These are phyloP conservation scores for Philonicus albiceps DNA, from an alignment of 2,888 invertebrate genomes.

Conservation along the genomic window DNA sequence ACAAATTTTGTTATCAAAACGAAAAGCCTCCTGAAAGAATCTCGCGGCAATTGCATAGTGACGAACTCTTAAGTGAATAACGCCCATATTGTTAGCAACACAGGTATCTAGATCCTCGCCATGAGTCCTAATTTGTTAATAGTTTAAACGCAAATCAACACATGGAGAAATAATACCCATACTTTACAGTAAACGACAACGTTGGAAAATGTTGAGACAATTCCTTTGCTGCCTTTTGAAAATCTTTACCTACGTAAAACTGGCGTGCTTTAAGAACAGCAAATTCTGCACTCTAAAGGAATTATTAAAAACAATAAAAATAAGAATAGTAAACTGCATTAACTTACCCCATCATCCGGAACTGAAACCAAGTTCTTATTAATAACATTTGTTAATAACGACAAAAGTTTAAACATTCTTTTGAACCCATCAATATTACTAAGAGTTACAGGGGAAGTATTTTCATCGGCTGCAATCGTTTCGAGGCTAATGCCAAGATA, in stretches of 20 bases:
- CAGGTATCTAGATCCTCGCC: conserved; percentile 60
- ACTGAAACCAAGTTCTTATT: conserved; percentile 58
- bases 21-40: conserved; percentile 62
- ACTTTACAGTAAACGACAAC: conserved; percentile 53
- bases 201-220: conserved; percentile 55
- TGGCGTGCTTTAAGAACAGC: conserved; percentile 62
- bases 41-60: conserved; percentile 63
- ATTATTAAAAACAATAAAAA: not conserved
- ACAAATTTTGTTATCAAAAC: conserved; percentile 59
- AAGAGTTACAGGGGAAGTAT: conserved; percentile 48
- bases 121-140: conserved; percentile 48
- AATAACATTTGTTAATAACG: conserved; percentile 57
- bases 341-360: conserved; percentile 57
- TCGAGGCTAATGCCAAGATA: conserved; percentile 53
- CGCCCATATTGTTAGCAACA: conserved; percentile 64
- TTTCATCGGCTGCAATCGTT: conserved; percentile 49
- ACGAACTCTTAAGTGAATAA: conserved; percentile 62
- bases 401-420: conserved; percentile 56
- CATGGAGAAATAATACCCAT: conserved; percentile 46
- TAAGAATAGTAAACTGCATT: not conserved
- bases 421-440: conserved; percentile 52
- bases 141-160: not conserved
- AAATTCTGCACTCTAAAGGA: conserved; percentile 55
- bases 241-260: conserved; percentile 63
- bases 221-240: conserved; percentile 64